These are phyloP conservation scores for Eolophus roseicapilla DNA, from an alignment of 2,113 vertebrate genomes.

Conservation along the genomic window DNA sequence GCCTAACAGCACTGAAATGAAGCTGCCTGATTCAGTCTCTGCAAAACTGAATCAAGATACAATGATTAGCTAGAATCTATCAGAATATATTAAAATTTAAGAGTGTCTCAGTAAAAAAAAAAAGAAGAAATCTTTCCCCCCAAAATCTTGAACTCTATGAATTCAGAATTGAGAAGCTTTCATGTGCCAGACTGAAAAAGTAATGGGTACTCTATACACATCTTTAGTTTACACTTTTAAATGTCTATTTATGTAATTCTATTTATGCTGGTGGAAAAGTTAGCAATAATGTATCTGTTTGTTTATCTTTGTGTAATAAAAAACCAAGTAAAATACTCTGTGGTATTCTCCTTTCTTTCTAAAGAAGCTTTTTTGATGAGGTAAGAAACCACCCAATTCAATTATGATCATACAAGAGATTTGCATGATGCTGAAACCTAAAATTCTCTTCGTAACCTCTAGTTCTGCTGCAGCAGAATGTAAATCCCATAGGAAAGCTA, in stretches of 20 bases:
- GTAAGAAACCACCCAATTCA: neutral
- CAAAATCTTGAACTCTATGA: accelerated
- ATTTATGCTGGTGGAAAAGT: slow-evolving; percentile 6
- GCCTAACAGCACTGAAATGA: accelerated
- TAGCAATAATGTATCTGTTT: neutral
- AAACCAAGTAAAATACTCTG: neutral
- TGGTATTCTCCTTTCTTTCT: neutral
- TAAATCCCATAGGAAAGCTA: neutral
- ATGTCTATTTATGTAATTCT: slow-evolving; percentile 33
- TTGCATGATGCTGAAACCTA: neutral
- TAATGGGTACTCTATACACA: neutral
- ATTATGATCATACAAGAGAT: neutral
- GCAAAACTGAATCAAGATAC: neutral
- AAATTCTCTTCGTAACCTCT: neutral
- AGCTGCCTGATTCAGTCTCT: neutral
- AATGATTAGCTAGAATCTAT: neutral
- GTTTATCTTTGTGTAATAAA: slow-evolving; percentile 49
- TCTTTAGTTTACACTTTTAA: neutral
- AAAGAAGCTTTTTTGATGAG: neutral
- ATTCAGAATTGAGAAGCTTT: neutral
- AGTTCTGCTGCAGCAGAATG: neutral
- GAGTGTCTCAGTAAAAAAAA: neutral
- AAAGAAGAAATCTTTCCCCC: accelerated
- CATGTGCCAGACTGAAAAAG: neutral
- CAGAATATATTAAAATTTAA: neutral